phyloP scores from a whole-genome alignment of 30 jellyfish, hydroid and myxozoan species.

The Turritopsis rubra region DNA sequence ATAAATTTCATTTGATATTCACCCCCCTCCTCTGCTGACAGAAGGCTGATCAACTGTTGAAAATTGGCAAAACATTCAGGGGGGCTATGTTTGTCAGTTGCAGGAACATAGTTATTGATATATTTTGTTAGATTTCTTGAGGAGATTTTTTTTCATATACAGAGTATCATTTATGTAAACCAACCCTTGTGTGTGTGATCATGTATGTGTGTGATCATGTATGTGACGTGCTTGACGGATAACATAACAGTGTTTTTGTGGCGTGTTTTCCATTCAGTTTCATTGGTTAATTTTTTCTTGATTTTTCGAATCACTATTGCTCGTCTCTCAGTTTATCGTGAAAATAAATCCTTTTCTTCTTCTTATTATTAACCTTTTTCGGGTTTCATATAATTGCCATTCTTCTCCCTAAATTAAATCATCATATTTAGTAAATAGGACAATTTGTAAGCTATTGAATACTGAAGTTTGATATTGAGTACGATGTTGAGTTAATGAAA shows the following conservation, averaged over 20 bases:
- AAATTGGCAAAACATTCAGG: background rate
- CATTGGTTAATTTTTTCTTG: background rate
- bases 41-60: background rate
- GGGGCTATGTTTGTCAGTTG: background rate
- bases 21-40: background rate
- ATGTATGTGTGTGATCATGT: background rate
- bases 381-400: too few relatives aligned
- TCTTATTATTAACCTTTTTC: too few relatives aligned
- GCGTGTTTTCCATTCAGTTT: background rate
- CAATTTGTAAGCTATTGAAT: too few relatives aligned
- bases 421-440: too few relatives aligned
- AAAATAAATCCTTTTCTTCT: too few relatives aligned
- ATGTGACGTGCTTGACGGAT: background rate
- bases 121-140: background rate
- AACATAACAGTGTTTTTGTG: too few relatives aligned
- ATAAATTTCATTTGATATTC: background rate
- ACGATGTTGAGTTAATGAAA: too few relatives aligned
- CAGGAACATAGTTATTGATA: background rate
- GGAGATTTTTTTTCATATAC: background rate
- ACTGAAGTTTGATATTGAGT: too few relatives aligned
- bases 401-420: too few relatives aligned
- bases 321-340: background rate
- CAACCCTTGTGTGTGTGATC: too few relatives aligned
- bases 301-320: background rate
- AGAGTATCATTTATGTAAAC: background rate